Conservation (phyloP, 2,113 vertebrate species). For the Miniopterus natalensis region DNA sequence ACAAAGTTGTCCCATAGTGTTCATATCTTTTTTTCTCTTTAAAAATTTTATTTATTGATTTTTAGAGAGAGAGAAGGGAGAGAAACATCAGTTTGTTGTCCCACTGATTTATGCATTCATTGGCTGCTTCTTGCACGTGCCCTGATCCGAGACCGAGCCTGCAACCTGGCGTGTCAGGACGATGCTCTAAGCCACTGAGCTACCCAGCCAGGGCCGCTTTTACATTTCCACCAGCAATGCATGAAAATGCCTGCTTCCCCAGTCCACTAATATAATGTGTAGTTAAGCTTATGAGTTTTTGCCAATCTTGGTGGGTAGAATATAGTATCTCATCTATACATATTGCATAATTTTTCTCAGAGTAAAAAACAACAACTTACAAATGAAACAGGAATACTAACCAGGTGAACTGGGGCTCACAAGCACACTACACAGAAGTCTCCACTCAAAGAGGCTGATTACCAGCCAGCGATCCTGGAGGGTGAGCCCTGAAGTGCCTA, state of each 20-base stretch:
- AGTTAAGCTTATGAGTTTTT: neutral
- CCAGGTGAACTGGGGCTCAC: neutral
- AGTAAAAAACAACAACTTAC: neutral
- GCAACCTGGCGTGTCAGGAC: no score
- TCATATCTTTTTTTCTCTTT: no score
- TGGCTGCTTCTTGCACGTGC: no score
- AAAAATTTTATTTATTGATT: no score
- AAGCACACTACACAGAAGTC: neutral
- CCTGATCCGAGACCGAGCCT: no score
- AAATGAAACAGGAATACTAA: neutral
- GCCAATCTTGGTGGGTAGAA: neutral
- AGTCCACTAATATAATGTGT: neutral
- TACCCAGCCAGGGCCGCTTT: no score
- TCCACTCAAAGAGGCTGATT: neutral
- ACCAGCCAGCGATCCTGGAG: neutral
- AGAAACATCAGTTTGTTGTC: no score
- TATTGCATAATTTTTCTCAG: neutral
- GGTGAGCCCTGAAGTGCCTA: neutral
- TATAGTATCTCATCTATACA: neutral
- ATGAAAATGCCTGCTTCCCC: neutral
- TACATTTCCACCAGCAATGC: no score
- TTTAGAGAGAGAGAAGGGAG: no score
- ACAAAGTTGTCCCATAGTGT: neutral
- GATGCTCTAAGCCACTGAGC: no score
- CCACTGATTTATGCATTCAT: no score